Base-by-base conservation (phyloP, 2,888 invertebrate species). In the Diadegma fenestrale region DNA sequence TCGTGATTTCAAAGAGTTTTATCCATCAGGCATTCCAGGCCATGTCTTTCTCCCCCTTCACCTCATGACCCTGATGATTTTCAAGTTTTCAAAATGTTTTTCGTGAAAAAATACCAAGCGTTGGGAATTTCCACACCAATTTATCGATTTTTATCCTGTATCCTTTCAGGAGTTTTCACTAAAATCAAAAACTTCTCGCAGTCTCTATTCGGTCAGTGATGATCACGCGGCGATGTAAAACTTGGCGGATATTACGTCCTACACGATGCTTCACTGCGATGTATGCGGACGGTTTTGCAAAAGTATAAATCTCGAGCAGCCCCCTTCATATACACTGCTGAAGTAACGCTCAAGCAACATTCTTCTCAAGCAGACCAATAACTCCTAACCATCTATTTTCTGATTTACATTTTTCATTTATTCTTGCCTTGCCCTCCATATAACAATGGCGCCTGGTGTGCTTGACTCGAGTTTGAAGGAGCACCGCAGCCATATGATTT, bases 371-470 rank as follows among this genome's bases (percentile, higher is more conserved):
- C 26, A 58, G 45, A 78, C 72, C 73, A 75, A 85, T 79, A 81
- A 85, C 41, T 75, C 69, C n/a, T 51, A 73, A 72, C 63, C 68
- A 78, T 81, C 69, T 30, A 69, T 78, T 81, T 78, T 78, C 77
- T 85, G 78, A 81, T 85, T 85, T 81, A 78, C 85, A 85, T 85
- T 78, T 85, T 85, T 78, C 78, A 73, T 78, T 75, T 79, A 19
- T 75, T 80, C 73, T 43, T 63, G 22, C 22, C 77, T 72, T 37
- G 63, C 14, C 17, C 26, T 19, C 45, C 17, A 33, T 33, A 51
- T 63, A 58, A 68, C 63, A 68, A 41, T 30, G 78, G 81, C 81
- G 85, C 85, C 85, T 48, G 81, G 81, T 85, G 85, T 48, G 68
- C 81, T 81, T 85, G 81, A 85, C 78, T 85, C 81, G 54, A 81